Evolutionary conservation across 2,113 vertebrate genomes (phyloP).

Genomic region (Neotoma lepida): DNA sequence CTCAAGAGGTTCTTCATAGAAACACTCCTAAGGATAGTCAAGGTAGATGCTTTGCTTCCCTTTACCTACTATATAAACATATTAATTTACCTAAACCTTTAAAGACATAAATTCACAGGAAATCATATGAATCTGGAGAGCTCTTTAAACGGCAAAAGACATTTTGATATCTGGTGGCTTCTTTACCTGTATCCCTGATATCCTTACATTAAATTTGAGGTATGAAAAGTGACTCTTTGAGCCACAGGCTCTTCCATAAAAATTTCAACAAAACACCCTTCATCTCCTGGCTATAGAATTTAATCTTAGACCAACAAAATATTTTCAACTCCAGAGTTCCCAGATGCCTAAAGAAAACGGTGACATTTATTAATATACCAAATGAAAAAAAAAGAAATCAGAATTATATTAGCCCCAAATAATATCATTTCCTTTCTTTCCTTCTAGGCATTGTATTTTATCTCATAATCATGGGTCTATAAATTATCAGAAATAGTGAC

Average conservation of each 20-base stretch:
- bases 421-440: not conserved
- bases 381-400: not conserved
- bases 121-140: not conserved
- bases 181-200: not conserved
- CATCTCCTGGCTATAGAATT: not conserved
- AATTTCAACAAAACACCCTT: constrained; percentile 38
- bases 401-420: not conserved
- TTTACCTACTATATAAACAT: not conserved
- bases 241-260: not conserved
- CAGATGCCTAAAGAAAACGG: not conserved
- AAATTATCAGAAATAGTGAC: not conserved
- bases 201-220: not conserved
- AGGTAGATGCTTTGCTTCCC: not conserved
- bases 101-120: not conserved
- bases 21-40: not conserved
- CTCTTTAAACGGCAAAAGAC: not conserved
- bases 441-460: not conserved
- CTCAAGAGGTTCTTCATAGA: not conserved
- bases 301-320: constrained; percentile 26
- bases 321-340: constrained; percentile 12
- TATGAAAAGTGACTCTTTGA: not conserved
- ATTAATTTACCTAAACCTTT: not conserved
- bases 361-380: not conserved
- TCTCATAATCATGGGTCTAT: constrained; percentile 19
- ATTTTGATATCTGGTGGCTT: not conserved